Evolutionary conservation across 2,888 invertebrate species (phyloP), one percentile per base, ranked within the genome.

Genomic region (Xanthia icteritia): DNA sequence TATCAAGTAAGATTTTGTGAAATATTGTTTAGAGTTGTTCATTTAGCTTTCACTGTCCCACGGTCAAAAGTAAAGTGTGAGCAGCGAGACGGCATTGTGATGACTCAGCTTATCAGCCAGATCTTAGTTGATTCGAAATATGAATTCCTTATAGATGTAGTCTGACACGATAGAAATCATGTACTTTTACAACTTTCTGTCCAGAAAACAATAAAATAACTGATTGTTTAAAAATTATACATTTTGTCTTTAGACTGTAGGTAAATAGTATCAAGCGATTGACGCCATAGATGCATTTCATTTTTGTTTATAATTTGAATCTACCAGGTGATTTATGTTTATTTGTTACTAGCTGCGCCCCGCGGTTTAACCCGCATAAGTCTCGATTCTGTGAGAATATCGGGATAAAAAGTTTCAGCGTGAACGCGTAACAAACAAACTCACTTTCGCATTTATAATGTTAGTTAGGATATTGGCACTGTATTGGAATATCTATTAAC

Each of bases 11-110:
- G 90, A 93, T 94, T 93, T 94, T 95, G 95, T 92, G 95, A 94
- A 92, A 87, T 92, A 92, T 91, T 89, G 86, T 89, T 91, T 85
- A 88, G 91, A 91, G 90, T 89, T 89, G 90, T 92, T 86, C 85
- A 90, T 90, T 86, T 86, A 84, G 91, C 94, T 95, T 95, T 95
- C 95, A 94, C 94, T 91, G 93, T 94, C 94, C 86, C 94, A 94
- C 94, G 93, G 89, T 82, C 83, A 88, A 87, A 85, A 86, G 80
- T 83, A 81, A 84, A 86, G 60, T 68, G 72, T 64, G 66, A 77
- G 82, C 72, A 85, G 83, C 82, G 71, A 81, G 83, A 80, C 79
- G 75, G 86, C 82, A 73, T 85, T 87, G 86, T 88, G 88, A 85
- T 76, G 79, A 87, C 89, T 87, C 86, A 71, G 75, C 84, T 85